Percentiles rank a stretch among this genome's conserved stretches.
phyloP scores from a whole-genome alignment of 1,140 invertebrate genomes.

The Sarcophaga peregrina region DNA sequence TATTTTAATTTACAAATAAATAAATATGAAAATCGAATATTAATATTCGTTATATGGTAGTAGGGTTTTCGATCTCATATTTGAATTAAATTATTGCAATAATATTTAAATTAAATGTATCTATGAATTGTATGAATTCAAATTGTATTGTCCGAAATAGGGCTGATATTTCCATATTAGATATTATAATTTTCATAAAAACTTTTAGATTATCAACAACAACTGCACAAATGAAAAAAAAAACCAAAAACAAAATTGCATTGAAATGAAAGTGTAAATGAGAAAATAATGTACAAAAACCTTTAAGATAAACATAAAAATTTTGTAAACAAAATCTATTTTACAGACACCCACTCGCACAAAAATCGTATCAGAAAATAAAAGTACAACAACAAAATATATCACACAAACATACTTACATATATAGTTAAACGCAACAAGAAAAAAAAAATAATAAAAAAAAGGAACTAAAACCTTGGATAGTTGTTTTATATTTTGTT shows the following conservation, averaged over 20 bases:
- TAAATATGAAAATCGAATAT: too few relatives aligned
- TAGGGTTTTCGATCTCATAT: too few relatives aligned
- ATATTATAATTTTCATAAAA: background rate
- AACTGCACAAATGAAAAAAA: background rate
- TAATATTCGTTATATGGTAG: too few relatives aligned
- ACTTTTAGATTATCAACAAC: too few relatives aligned
- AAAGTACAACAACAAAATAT: background rate
- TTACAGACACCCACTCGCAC: slow-evolving; percentile 11
- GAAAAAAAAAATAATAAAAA: too few relatives aligned
- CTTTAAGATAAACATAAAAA: slow-evolving; percentile 15
- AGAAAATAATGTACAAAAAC: background rate
- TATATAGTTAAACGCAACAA: background rate
- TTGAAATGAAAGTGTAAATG: background rate
- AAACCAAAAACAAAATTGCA: background rate
- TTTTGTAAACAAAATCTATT: slow-evolving; percentile 26
- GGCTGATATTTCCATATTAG: background rate
- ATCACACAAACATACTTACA: background rate
- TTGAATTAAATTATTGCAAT: too few relatives aligned
- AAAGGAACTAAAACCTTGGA: background rate
- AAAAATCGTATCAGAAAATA: background rate
- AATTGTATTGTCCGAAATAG: background rate
- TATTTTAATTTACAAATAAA: too few relatives aligned
- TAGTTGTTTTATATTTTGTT: background rate
- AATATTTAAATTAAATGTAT: too few relatives aligned
- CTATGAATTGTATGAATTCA: too few relatives aligned